These are phyloP conservation scores for Leptodactylus fuscus DNA, from an alignment of 2,113 vertebrate species.

Conservation along the genomic window DNA sequence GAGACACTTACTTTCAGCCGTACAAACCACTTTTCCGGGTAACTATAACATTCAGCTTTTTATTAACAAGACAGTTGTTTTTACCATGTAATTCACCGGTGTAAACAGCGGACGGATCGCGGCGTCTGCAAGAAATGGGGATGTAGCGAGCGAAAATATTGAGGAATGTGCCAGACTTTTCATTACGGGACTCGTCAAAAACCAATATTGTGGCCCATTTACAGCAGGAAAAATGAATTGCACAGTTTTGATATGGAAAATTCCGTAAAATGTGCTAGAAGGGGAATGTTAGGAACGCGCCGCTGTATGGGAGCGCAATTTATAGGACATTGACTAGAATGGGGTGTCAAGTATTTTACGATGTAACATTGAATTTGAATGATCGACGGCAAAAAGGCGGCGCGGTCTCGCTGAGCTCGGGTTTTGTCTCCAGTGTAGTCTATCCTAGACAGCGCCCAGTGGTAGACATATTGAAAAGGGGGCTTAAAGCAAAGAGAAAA, in stretches of 20 bases:
- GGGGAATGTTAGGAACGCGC: no score
- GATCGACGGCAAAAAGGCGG: no score
- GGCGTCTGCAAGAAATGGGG: background rate
- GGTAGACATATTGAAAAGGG: no score
- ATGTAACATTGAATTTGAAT: background rate
- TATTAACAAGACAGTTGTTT: background rate
- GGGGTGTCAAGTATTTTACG: background rate
- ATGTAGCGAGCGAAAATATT: background rate
- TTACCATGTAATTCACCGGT: background rate
- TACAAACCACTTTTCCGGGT: background rate
- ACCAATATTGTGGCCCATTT: conserved; percentile 13
- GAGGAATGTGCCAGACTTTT: background rate
- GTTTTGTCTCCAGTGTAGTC: no score
- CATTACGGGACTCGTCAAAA: background rate
- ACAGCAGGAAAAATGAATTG: background rate
- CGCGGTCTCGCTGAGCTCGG: no score
- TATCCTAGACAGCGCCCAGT: no score
- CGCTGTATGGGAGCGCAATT: background rate
- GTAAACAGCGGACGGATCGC: background rate
- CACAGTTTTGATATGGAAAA: background rate
- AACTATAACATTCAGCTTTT: background rate
- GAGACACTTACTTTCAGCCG: background rate
- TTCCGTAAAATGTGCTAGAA: background rate
- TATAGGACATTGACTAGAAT: background rate
- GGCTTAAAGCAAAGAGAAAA: no score